Conservation (phyloP, 2,888 invertebrate species). For the Lepidocyrtinus sp. region DNA sequence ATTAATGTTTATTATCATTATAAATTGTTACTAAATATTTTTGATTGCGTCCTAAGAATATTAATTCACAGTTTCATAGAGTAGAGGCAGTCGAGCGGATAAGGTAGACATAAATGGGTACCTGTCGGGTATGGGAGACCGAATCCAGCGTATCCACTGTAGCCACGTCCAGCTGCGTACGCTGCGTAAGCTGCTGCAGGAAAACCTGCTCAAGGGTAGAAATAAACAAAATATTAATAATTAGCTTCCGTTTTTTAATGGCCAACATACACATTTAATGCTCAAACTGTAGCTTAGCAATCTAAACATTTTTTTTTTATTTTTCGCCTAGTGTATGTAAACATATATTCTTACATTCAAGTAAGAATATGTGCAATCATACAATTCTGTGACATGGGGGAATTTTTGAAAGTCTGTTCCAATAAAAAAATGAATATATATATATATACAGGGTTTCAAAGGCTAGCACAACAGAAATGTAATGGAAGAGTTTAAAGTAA, state of each 20-base stretch:
- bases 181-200: conserved; percentile 96
- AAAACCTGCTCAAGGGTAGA: conserved; percentile 80
- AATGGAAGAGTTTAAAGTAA: neutral
- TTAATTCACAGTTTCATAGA: conserved; percentile 70
- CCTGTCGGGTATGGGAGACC: conserved; percentile 98
- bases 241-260: too few relatives aligned
- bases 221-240: conserved; percentile 50
- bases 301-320: too few relatives aligned
- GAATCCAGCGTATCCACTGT: conserved; percentile 98
- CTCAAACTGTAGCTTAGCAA: too few relatives aligned
- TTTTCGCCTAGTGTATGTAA: too few relatives aligned
- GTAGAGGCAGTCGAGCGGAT: conserved; percentile 71
- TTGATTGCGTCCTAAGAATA: conserved; percentile 45
- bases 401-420: too few relatives aligned
- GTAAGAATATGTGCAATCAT: too few relatives aligned
- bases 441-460: neutral
- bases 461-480: neutral
- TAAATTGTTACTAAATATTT: conserved; percentile 30
- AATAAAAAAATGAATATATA: too few relatives aligned
- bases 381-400: too few relatives aligned
- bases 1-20: conserved; percentile 39
- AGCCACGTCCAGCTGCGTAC: conserved; percentile 96
- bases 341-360: too few relatives aligned
- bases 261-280: too few relatives aligned
- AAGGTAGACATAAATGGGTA: conserved; percentile 79